A percentile compares a stretch with the other conserved stretches of the same genome.
phyloP scores from a whole-genome alignment of 1,140 invertebrate species.

The Magallana gigas region DNA sequence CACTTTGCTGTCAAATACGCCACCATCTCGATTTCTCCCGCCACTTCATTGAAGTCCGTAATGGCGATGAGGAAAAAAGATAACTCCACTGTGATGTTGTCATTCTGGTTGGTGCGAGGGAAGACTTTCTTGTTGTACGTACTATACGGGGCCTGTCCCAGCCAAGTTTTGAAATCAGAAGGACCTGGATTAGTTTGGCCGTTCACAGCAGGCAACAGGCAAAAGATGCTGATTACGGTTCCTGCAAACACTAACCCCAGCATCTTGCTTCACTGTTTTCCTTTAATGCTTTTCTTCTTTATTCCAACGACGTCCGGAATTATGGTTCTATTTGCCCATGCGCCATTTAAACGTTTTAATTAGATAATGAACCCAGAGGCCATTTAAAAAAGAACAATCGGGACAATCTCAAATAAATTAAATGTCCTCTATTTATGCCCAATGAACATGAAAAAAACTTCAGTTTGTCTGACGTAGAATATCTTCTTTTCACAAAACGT shows the following conservation, averaged over 20 bases:
- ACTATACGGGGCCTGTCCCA: background rate
- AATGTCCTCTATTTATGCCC: too few species aligned
- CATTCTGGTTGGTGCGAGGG: slow-evolving; percentile 38
- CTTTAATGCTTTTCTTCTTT: background rate
- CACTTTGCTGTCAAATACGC: slow-evolving; percentile 47
- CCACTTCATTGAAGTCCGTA: slow-evolving; percentile 43
- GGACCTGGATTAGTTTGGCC: background rate
- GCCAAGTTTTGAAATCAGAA: slow-evolving; percentile 39
- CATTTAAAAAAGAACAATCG: background rate
- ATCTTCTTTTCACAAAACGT: too few species aligned
- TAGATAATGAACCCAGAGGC: background rate
- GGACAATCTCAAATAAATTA: too few species aligned
- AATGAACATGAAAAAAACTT: too few species aligned
- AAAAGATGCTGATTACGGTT: background rate
- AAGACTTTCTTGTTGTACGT: slow-evolving; percentile 55
- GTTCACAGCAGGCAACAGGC: background rate
- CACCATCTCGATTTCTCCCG: slow-evolving; percentile 43
- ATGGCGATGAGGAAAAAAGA: slow-evolving; percentile 49
- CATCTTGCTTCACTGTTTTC: background rate
- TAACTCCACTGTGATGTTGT: slow-evolving; percentile 48
- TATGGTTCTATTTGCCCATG: background rate
- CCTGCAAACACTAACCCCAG: background rate
- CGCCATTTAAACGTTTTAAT: background rate
- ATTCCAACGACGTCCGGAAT: background rate
- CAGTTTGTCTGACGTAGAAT: too few species aligned